These are phyloP conservation scores for Micromesistius poutassou DNA, from an alignment of 2,797 vertebrate species.

Conservation along the genomic window DNA sequence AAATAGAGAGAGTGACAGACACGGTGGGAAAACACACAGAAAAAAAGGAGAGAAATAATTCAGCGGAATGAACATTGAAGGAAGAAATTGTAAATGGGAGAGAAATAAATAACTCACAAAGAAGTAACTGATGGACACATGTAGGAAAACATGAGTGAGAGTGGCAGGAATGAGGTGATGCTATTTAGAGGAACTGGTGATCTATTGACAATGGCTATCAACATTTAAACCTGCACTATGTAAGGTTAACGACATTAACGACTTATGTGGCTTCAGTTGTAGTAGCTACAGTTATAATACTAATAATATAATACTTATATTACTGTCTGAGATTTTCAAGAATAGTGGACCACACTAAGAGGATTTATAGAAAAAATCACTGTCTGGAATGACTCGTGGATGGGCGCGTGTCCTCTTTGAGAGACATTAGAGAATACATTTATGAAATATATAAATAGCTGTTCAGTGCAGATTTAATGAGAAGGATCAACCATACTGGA, in stretches of 20 bases:
- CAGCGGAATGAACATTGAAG: not conserved
- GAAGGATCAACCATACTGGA: not conserved
- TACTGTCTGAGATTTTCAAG: too few relatives aligned
- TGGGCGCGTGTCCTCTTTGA: not conserved
- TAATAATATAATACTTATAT: too few relatives aligned
- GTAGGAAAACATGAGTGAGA: not conserved
- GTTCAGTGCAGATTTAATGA: not conserved
- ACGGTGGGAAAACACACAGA: slow-evolving; percentile 6
- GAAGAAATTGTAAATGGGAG: not conserved
- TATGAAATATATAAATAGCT: not conserved
- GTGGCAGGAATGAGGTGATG: slow-evolving; percentile 10
- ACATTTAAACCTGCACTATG: not conserved
- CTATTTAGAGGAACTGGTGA: not conserved
- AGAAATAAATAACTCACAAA: not conserved
- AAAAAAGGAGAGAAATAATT: slow-evolving; percentile 5
- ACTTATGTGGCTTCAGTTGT: not conserved
- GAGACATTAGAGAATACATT: not conserved
- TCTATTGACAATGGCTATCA: not conserved
- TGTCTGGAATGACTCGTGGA: too few relatives aligned
- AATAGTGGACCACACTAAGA: too few relatives aligned
- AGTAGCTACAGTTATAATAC: not conserved
- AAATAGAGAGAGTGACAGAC: not conserved
- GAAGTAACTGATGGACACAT: not conserved
- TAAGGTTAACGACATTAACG: not conserved
- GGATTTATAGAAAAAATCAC: too few relatives aligned